phyloP scores from a whole-genome alignment of 2,113 vertebrate genomes.

The Tympanuchus pallidicinctus region DNA sequence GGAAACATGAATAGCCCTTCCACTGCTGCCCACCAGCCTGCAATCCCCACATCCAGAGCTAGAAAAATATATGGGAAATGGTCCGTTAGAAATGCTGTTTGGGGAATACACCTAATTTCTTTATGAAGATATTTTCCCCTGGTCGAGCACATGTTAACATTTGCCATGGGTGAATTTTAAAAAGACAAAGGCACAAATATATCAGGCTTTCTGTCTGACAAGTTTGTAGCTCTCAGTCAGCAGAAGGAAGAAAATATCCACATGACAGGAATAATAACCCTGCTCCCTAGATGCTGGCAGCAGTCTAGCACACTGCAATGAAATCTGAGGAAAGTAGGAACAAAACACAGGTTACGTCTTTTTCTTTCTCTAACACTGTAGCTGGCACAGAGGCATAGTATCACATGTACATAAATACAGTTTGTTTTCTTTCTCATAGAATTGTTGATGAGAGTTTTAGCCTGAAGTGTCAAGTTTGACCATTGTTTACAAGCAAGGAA shows the following conservation, averaged over 20 bases:
- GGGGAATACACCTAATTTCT: background rate
- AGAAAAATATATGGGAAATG: background rate
- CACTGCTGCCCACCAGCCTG: background rate
- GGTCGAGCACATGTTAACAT: background rate
- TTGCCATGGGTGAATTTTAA: background rate
- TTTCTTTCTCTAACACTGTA: background rate
- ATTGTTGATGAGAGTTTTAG: background rate
- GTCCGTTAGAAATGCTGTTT: background rate
- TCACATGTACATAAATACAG: background rate
- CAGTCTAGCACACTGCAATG: background rate
- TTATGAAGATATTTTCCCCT: background rate
- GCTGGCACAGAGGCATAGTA: background rate
- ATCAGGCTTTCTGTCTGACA: background rate
- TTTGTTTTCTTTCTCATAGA: background rate
- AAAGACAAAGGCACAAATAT: background rate
- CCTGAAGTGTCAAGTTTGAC: background rate
- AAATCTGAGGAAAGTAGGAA: background rate
- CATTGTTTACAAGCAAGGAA: background rate
- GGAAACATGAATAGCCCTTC: background rate
- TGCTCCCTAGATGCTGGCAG: background rate
- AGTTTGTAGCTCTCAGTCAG: background rate
- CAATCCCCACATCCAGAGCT: background rate
- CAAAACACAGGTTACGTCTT: background rate
- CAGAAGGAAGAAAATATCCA: background rate
- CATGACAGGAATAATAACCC: background rate